Evolutionary conservation across 2,888 invertebrate genomes (phyloP), one percentile per base, ranked within the genome.

Genomic region (Scaptomyza reducta): DNA sequence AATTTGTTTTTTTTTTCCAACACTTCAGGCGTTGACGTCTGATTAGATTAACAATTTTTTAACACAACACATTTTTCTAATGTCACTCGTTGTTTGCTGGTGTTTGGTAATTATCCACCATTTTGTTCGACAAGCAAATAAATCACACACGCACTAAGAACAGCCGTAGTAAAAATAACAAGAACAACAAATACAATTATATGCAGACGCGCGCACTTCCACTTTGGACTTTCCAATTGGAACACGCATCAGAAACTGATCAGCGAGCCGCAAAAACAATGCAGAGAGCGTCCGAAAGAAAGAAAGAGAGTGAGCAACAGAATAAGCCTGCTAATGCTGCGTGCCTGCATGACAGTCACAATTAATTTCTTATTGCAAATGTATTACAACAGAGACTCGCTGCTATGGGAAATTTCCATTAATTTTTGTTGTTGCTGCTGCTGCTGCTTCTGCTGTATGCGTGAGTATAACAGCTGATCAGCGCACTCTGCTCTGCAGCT

Each of bases 321-420:
- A 35, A 44, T 18, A 40, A 42, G 67, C 41, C 33, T 47, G 54
- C 38, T 49, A 40, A 4, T 40, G 40, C 16, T 40, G 40, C 40
- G 40, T 40, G 68, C 63, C 50, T 72, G 72, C 64, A 68, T 72
- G 73, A 61, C 73, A 47, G 47, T 38, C 67, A 74, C 56, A 74
- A 74, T 70, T 67, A 74, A 74, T 67, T 70, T 47, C 45, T 22
- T 74, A 70, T 55, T 76, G 67, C 74, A 74, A 61, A 63, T 79
- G 80, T 76, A 70, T 74, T 74, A 70, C 58, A 62, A 70, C 62
- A 74, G 74, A 70, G 57, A 57, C 74, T 63, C 44, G 62, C 61
- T 62, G 68, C 70, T 79, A 74, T 85, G 77, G 84, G 77, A 77
- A 84, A 84, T 84, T 84, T 83, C 79, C 85, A 85, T 79, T 67